These are phyloP conservation scores for Mystacornis crossleyi DNA, from an alignment of 2,113 vertebrate species.

Conservation along the genomic window DNA sequence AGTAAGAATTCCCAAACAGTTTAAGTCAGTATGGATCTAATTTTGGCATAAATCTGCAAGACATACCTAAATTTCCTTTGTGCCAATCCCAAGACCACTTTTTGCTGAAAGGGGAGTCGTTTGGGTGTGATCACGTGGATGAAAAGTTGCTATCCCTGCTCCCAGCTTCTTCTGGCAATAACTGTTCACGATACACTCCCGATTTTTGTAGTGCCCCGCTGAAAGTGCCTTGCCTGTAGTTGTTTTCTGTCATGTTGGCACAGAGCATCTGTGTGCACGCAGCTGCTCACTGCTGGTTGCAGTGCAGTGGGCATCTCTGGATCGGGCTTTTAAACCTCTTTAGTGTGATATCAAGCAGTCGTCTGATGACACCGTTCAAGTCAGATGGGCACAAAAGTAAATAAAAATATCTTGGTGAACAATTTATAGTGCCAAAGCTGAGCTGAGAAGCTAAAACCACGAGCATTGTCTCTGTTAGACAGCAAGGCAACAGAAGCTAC, in stretches of 20 bases:
- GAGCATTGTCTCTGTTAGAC: not conserved
- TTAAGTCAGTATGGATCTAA: not conserved
- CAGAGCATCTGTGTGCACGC: not conserved
- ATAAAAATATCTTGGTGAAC: not conserved
- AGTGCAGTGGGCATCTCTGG: not conserved
- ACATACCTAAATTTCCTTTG: not conserved
- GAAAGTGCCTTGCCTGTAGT: not conserved
- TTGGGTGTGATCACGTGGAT: not conserved
- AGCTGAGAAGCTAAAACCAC: not conserved
- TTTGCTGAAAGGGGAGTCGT: rapidly evolving
- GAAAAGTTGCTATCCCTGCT: not conserved
- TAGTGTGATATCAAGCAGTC: not conserved
- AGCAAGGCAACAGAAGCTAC: constrained; percentile 8
- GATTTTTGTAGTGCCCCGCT: not conserved
- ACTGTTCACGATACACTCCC: not conserved
- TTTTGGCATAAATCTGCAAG: not conserved
- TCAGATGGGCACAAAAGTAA: not conserved
- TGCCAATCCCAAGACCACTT: not conserved
- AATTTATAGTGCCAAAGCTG: not conserved
- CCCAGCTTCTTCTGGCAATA: not conserved
- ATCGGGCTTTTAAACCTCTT: not conserved
- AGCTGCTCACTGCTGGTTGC: not conserved
- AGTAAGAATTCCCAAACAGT: not conserved
- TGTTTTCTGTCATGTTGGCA: not conserved
- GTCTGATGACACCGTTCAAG: not conserved